Base-by-base conservation (phyloP, 2,797 vertebrate genomes). In the Thalassophryne amazonica region DNA sequence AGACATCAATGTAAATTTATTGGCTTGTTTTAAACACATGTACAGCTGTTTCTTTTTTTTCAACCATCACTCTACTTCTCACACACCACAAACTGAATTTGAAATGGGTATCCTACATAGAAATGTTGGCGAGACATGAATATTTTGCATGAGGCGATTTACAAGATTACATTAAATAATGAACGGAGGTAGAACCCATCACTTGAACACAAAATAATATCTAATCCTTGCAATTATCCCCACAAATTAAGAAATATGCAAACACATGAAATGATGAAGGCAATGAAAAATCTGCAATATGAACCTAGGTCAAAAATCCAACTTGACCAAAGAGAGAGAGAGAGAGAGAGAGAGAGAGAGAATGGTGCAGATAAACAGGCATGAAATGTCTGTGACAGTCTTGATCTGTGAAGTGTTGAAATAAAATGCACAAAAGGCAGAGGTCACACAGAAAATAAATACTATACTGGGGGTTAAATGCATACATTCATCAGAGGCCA, bases 1-100 rank as follows among this genome's bases (percentile, higher is more conserved):
- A 89, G 74, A 85, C 83, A 89, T 88, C 86, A 89, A 83, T 86
- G 85, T 81, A 81, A 89, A 90, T 92, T 91, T 89, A 90, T 88
- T 88, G 73, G n/a, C 82, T 85, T 83, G 76, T 81, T 85, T 78
- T 70, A 81, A 88, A 86, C 80, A 87, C 80, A 87, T 71, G 64
- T 83, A 86, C 88, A 89, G 55, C 60, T 69, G 43, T 60, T 48
- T 68, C 68, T 51, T 54, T 38, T 24, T 61, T 72, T 69, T 60
- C 60, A 67, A 76, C 55, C 70, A 49, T 51, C 16, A 43, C 48
- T 71, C 41, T 69, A 41, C 58, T 68, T 55, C 81, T 74, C 69
- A 61, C 55, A 70, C 55, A 37, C 53, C 32, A 73, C 22, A 42
- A 75, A 66, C 38, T 45, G 48, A 60, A 39, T 10, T 77, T 57